Conservation (phyloP, 2,888 invertebrate species). For the Eristalis pertinax region DNA sequence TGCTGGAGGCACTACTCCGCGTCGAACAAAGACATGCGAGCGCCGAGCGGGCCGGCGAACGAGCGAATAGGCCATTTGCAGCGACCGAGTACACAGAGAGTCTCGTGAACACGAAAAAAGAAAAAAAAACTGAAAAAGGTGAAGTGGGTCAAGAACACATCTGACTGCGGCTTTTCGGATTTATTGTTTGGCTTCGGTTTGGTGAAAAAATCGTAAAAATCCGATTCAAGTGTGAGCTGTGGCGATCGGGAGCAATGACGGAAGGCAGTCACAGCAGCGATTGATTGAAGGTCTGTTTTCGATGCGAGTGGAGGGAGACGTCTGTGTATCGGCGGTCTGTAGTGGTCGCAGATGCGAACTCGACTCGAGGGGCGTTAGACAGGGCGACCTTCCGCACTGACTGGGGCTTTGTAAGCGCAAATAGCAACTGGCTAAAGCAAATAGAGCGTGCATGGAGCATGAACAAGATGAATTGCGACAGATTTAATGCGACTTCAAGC, state of each 20-base stretch:
- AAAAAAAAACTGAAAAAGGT: slow-evolving; percentile 32
- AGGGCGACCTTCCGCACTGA: slow-evolving; percentile 12
- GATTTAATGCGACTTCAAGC: not conserved
- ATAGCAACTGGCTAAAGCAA: not conserved
- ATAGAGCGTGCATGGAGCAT: not conserved
- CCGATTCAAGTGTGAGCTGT: not conserved
- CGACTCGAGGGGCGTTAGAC: not conserved
- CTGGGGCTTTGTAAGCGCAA: not conserved
- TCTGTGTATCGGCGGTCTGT: not conserved
- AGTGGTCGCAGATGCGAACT: not conserved
- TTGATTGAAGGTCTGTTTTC: slow-evolving; percentile 39
- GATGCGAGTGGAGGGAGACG: not conserved
- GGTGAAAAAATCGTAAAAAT: slow-evolving; percentile 12
- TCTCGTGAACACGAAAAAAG: slow-evolving; percentile 15
- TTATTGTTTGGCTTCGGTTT: slow-evolving; percentile 53
- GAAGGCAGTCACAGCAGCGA: slow-evolving; percentile 33
- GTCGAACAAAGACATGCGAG: slow-evolving; percentile 8
- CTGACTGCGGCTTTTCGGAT: slow-evolving; percentile 52
- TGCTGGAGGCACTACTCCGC: not conserved
- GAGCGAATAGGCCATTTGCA: slow-evolving; percentile 47
- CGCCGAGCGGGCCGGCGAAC: not conserved
- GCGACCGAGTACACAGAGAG: slow-evolving; percentile 49
- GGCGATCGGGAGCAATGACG: slow-evolving; percentile 24
- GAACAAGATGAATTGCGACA: not conserved
- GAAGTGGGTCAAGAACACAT: slow-evolving; percentile 69